Percentiles rank a stretch among this genome's conserved stretches.
Evolutionary conservation across 2,113 vertebrate species (phyloP).

Genomic region (Hippolais icterina): DNA sequence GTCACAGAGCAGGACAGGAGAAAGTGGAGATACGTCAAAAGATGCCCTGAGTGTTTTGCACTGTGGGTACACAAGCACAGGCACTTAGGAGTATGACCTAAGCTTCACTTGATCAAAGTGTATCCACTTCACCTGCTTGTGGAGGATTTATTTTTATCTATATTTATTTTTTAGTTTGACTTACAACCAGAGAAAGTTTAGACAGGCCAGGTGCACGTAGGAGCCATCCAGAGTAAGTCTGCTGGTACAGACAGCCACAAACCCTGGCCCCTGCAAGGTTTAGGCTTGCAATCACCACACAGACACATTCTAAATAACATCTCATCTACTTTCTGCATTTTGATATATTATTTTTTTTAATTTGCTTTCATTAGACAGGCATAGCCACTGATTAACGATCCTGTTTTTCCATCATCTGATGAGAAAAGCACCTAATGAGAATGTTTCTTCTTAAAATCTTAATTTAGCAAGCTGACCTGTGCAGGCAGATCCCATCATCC

Average conservation of each 20-base stretch:
- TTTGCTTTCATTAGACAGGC: conserved; percentile 17
- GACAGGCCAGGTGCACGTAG: not conserved
- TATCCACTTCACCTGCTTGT: not conserved
- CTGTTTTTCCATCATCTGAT: conserved; percentile 12
- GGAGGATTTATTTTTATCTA: not conserved
- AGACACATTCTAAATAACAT: not conserved
- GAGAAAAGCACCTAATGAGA: not conserved
- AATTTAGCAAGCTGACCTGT: conserved; percentile 15
- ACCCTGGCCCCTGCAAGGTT: not conserved
- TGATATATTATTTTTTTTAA: not conserved
- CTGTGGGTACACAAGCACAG: not conserved
- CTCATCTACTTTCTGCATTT: not conserved
- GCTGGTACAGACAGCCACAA: not conserved
- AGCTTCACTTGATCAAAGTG: not conserved
- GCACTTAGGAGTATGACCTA: not conserved
- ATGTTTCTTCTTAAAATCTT: not conserved
- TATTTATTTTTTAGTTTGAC: not conserved
- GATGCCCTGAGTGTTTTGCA: not conserved
- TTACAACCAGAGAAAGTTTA: not conserved
- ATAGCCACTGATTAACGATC: not conserved
- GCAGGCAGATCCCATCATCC: not conserved
- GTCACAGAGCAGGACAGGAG: not conserved
- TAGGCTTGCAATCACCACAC: not conserved
- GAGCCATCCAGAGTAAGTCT: not conserved
- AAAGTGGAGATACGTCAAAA: not conserved